Percentiles rank a stretch among this genome's conserved stretches.
Evolutionary conservation across 53 echinoderm and acorn worm genomes (phyloP).

Genomic region (Actinopyga echinites): DNA sequence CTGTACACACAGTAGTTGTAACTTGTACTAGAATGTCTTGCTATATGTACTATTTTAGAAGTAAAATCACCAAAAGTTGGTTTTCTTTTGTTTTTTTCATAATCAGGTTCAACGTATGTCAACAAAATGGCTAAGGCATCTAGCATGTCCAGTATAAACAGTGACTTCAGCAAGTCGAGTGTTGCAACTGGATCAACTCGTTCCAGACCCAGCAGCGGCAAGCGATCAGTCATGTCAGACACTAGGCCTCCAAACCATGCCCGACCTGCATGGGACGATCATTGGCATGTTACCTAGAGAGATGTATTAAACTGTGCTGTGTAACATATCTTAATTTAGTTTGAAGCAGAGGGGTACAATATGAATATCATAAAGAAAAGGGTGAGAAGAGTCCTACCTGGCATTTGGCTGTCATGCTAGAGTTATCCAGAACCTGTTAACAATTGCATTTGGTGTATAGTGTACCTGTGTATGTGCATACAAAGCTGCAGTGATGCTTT

Average conservation of each 20-base stretch:
- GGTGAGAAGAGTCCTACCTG: no score
- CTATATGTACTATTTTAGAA: neutral
- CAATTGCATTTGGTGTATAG: no score
- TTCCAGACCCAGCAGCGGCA: conserved; percentile 77
- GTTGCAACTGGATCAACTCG: conserved; percentile 46
- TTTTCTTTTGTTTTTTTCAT: neutral
- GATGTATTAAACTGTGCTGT: no score
- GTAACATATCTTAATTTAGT: no score
- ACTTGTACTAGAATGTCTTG: no score
- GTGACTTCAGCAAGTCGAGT: conserved; percentile 55
- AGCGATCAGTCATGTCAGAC: conserved; percentile 52
- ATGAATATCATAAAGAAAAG: no score
- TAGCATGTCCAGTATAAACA: conserved; percentile 81
- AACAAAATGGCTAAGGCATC: conserved; percentile 74
- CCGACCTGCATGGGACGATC: conserved; percentile 89
- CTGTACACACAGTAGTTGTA: no score
- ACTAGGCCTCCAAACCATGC: conserved; percentile 25
- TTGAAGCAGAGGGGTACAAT: no score
- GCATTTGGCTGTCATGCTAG: no score
- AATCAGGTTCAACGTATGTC: conserved; percentile 53
- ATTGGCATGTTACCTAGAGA: conserved; percentile 31
- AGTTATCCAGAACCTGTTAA: no score
- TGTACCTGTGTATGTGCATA: no score
- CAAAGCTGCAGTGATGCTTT: no score
- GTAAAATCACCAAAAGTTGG: neutral